Evolutionary conservation across 2,888 invertebrate genomes (phyloP), one percentile per base, ranked within the genome.

Genomic region (Dorcus hopei): DNA sequence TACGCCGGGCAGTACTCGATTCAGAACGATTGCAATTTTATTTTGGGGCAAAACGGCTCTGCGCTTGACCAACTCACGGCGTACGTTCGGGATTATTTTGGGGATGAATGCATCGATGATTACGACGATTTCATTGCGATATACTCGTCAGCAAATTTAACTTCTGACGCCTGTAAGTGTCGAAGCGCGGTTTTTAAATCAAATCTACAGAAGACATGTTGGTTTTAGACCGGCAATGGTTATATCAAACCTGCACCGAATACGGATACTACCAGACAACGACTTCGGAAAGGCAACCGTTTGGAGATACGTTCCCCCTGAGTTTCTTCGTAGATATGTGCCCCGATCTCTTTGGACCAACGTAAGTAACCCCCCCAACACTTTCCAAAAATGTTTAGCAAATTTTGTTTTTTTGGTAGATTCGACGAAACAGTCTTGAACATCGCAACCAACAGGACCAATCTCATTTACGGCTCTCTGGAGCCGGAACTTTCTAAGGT

Each of bases 241-340:
- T 81, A 2, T 93, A 90, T 75, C 93, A 94, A 78, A 91, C 91
- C 0, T 95, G 95, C 75, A 88, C 87, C 52, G 93, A 95, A 80
- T 93, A 86, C 75, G 94, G 93, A 54, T 93, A 87, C 82, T 93
- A 85, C 77, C 92, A 92, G 79, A 87, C 89, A 2, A 87, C 91
- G 0, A 83, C 80, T 59, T 83, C 85, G 9, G 50, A 68, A 0
- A 71, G 78, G 0, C 86, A 87, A 61, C 87, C 89, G 0, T 90
- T 89, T 79, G 85, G 85, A 9, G 76, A 73, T 49, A 71, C 76
- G 0, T 75, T 83, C 9, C 80, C 82, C 0, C 53, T 85, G 11
- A 77, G 79, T 48, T 84, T 80, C 71, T 84, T 88, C 69, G 80
- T 87, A 14, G 80, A 87, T 59, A 90, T 91, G 71, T 95, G 95